Evolutionary conservation across 1,140 invertebrate species (phyloP), one percentile per base, ranked within the genome.

Genomic region (Hestina assimilis): DNA sequence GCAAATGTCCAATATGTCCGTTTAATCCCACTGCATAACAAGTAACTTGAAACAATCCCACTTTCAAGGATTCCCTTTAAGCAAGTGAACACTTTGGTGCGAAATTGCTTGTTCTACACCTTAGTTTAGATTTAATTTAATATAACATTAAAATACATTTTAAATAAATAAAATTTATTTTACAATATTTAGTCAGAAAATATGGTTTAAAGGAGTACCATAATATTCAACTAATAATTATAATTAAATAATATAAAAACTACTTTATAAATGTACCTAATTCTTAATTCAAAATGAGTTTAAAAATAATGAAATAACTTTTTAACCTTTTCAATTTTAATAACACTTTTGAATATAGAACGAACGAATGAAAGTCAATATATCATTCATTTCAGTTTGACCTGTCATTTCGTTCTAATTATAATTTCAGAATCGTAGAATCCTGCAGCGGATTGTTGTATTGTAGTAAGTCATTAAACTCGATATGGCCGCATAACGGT

Each of bases 381-480:
- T 4, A 20, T 15, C 8, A 23, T 43, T 7, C 4, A 45, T 45
- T 45, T 28, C 12, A 28, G 14, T 45, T 45, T 8, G 17, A n/a
- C n/a, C n/a, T n/a, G n/a, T n/a, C n/a, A n/a, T n/a, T 11, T 12
- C 28, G 41, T 14, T 33, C 28, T 17, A 20, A 20, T 46, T 57
- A 47, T 41, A 24, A 17, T 45, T 50, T 48, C 15, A 26, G 24
- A 57, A 48, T 17, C 5, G 14, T 33, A 33, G 54, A 41, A 41
- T 64, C 56, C 51, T 64, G 51, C 21, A 50, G 47, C 11, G 42
- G 66, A 63, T 66, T 67, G 63, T 56, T 58, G 69, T 59, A 66
- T 64, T 68, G 64, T 65, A 72, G 59, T 69, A 59, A 70, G 69
- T 71, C 73, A 73, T 73, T 75, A 75, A 72, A 69, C 66, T 58